These are phyloP conservation scores for Tolypeutes matacus DNA, from an alignment of 2,797 vertebrate genomes.

Conservation along the genomic window DNA sequence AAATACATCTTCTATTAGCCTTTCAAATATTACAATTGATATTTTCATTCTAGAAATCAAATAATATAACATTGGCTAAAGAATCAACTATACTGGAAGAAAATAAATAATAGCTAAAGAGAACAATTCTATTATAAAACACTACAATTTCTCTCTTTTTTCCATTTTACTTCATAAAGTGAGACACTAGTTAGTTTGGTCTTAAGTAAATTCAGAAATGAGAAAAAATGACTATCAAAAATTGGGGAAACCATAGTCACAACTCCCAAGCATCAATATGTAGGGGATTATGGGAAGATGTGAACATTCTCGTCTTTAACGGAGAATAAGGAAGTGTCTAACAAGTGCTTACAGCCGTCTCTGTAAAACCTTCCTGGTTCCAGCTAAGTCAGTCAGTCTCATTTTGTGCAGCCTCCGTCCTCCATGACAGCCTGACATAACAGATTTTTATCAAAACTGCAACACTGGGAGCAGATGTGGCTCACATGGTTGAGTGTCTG, in stretches of 20 bases:
- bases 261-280: background rate
- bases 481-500: no score
- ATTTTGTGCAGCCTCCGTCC: accelerated
- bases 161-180: background rate
- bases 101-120: background rate
- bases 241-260: background rate
- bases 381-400: background rate
- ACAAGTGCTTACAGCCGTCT: background rate
- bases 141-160: background rate
- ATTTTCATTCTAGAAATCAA: constrained; percentile 59
- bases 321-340: background rate
- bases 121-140: background rate
- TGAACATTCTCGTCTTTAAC: background rate
- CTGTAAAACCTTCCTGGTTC: background rate
- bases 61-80: background rate
- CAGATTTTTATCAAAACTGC: background rate
- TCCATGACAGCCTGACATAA: background rate
- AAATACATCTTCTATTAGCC: background rate
- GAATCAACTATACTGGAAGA: background rate
- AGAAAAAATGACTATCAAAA: background rate
- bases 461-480: no score
- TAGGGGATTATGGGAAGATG: background rate
- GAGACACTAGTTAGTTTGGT: background rate
- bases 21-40: background rate
- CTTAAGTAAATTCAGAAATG: background rate